Conservation (phyloP, 53 echinoderm and acorn worm genomes). For the Mesocentrotus franciscanus region DNA sequence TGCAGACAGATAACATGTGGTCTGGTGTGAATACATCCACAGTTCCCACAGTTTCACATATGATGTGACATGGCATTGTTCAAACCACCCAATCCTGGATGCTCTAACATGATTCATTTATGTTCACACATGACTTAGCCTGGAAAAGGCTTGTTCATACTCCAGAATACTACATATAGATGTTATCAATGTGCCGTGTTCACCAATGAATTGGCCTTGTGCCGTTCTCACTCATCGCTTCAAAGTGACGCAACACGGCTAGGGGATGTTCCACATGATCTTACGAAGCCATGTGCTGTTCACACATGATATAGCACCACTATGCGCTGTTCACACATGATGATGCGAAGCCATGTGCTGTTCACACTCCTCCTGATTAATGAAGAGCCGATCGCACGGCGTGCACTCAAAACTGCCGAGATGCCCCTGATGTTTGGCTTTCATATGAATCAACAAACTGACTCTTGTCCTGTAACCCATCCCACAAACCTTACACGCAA, state of each 20-base stretch:
- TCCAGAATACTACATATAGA: background rate
- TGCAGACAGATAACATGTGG: background rate
- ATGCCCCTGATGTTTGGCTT: constrained; percentile 52
- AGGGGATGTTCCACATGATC: background rate
- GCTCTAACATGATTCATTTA: background rate
- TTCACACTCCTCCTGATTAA: constrained; percentile 52
- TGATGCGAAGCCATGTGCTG: constrained; percentile 35
- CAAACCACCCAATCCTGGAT: background rate
- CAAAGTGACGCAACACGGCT: background rate
- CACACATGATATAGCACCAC: background rate
- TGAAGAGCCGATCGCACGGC: constrained; percentile 53
- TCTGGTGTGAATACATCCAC: background rate
- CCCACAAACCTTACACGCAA: constrained; percentile 57
- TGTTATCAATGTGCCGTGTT: background rate
- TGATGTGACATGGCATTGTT: background rate
- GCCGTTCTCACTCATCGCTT: no score
- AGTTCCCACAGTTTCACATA: background rate
- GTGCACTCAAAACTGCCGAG: constrained; percentile 52
- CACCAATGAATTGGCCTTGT: background rate
- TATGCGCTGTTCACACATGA: constrained; percentile 29
- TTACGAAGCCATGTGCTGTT: background rate
- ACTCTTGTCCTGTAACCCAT: constrained; percentile 63
- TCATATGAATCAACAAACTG: constrained; percentile 58
- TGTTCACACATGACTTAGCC: background rate
- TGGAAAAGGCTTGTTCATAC: background rate